These are phyloP conservation scores for Andinoacara biseriatus DNA, from an alignment of 2,113 vertebrate genomes.

Conservation along the genomic window DNA sequence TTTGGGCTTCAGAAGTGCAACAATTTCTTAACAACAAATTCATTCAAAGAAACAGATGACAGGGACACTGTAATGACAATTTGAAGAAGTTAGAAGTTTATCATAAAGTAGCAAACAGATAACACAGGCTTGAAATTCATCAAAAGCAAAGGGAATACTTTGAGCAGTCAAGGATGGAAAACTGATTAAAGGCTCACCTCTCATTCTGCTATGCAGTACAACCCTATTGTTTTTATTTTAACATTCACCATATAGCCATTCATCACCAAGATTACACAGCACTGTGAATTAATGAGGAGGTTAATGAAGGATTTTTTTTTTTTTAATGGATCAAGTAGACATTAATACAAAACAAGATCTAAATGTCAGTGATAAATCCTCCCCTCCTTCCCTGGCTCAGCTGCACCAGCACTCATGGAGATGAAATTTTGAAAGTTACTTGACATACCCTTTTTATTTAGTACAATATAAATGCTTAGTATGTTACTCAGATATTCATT, in stretches of 20 bases:
- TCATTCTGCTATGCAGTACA: not conserved
- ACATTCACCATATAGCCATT: not conserved
- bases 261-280: not conserved
- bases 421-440: not conserved
- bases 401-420: not conserved
- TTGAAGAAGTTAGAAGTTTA: not conserved
- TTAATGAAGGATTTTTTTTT: conserved; percentile 3
- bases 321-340: not conserved
- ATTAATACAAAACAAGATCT: not conserved
- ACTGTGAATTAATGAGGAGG: not conserved
- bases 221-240: too few species aligned
- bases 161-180: not conserved
- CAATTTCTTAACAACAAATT: not conserved
- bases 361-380: not conserved
- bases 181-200: too few species aligned
- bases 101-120: not conserved
- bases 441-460: conserved; percentile 5
- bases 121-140: not conserved
- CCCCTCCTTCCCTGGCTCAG: not conserved
- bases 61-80: not conserved
- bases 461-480: not conserved
- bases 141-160: not conserved
- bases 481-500: not conserved
- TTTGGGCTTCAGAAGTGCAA: not conserved
- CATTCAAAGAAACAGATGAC: not conserved